phyloP scores from a whole-genome alignment of 2,797 vertebrate species.

The Etheostoma perlongum region DNA sequence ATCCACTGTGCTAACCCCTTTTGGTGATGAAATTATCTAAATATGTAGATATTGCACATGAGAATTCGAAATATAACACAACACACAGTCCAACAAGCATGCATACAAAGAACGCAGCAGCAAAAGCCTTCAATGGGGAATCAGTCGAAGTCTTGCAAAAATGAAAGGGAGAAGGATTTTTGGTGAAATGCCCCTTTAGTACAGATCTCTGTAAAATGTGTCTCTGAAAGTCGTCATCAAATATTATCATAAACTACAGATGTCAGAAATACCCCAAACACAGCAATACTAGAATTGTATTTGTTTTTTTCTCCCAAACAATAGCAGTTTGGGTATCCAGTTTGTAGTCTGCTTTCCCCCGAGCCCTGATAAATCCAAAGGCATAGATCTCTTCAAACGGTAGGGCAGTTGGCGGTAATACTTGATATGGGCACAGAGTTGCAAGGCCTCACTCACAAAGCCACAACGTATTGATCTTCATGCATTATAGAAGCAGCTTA shows the following conservation, averaged over 20 bases:
- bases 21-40: not conserved
- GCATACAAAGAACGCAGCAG: not conserved
- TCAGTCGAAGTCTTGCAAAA: constrained; percentile 9
- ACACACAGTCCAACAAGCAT: not conserved
- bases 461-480: constrained; percentile 82
- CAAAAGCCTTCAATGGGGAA: constrained; percentile 11
- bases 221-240: constrained; percentile 32
- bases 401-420: constrained; percentile 64
- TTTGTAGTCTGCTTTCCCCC: constrained; percentile 49
- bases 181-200: constrained; percentile 25
- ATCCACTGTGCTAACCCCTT: not conserved
- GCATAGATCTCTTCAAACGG: constrained; percentile 71
- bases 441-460: constrained; percentile 73
- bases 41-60: not conserved
- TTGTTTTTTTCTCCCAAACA: constrained; percentile 38
- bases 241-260: constrained; percentile 50
- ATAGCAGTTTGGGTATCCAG: constrained; percentile 50
- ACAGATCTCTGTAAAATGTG: constrained; percentile 26
- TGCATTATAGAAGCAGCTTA: constrained; percentile 80
- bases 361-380: constrained; percentile 67
- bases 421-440: constrained; percentile 74
- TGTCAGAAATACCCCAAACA: constrained; percentile 60
- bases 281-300: constrained; percentile 30
- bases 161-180: not conserved
- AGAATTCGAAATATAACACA: not conserved